Percentiles rank a stretch among this genome's conserved stretches.
phyloP scores from a whole-genome alignment of 2,888 invertebrate species.

The Clistopyga incitator region DNA sequence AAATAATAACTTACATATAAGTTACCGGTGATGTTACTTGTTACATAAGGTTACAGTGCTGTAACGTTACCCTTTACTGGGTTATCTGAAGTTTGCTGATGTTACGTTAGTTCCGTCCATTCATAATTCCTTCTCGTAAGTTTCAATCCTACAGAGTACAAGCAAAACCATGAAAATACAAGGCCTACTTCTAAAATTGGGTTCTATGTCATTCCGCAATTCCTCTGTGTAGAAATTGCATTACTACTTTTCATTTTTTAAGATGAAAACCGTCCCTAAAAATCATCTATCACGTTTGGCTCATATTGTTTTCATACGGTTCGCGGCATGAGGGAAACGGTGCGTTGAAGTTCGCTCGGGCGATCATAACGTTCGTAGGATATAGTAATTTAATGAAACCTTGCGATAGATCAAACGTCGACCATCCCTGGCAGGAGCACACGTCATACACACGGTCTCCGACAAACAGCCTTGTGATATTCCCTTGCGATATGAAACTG shows the following conservation, averaged over 20 bases:
- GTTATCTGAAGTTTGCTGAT: too few species aligned
- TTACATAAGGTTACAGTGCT: too few species aligned
- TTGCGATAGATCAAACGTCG: constrained; percentile 69
- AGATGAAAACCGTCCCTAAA: neutral
- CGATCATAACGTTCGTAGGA: constrained; percentile 40
- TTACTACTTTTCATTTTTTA: neutral
- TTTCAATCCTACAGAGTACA: too few species aligned
- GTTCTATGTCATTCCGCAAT: too few species aligned
- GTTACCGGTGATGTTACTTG: too few species aligned
- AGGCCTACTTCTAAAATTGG: too few species aligned
- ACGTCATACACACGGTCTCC: constrained; percentile 28
- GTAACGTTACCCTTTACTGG: too few species aligned
- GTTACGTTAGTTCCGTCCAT: too few species aligned
- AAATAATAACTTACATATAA: too few species aligned
- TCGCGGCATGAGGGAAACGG: neutral
- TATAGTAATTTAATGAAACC: constrained; percentile 69
- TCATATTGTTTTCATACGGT: neutral
- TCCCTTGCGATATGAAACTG: constrained; percentile 41
- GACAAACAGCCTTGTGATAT: constrained; percentile 30
- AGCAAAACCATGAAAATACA: too few species aligned
- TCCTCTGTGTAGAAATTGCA: neutral
- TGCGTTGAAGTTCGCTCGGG: constrained; percentile 34
- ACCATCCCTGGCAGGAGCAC: constrained; percentile 47
- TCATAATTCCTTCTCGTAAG: too few species aligned
- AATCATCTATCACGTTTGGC: neutral